Evolutionary conservation across 2,888 invertebrate species (phyloP), one percentile per base, ranked within the genome.

Genomic region (Pachliopta kotzebuea): DNA sequence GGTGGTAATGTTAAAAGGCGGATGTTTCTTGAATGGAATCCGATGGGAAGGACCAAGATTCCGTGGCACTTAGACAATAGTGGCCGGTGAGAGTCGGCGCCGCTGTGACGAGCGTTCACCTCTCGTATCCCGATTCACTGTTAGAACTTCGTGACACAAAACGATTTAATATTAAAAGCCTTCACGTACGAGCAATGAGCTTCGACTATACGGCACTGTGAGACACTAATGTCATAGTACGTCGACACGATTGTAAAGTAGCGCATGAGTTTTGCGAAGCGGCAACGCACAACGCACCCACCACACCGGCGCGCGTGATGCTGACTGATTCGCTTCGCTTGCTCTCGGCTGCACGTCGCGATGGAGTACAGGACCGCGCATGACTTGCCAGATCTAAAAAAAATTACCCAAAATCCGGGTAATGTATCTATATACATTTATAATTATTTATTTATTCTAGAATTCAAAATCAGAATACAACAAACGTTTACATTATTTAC

Each of bases 1-100:
- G 84, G 84, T 80, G 79, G 80, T 84, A 83, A 84, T 83, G 81
- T 81, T 79, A 74, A 76, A 74, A 80, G 77, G 77, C 87, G 88
- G 87, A 89, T 88, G 84, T 84, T 80, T 83, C 85, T 81, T 81
- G 83, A 83, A 81, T 81, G 87, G 88, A 86, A 87, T 89, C 84
- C 85, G 85, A 86, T 88, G 88, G 84, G 86, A 88, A 90, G 90
- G 88, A 90, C 89, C 84, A 89, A 89, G 90, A 90, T 88, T 86
- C 89, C 88, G 88, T 83, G 84, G 87, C 90, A 88, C 87, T 88
- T 86, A 89, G 88, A 91, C 90, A 90, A 90, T 90, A 89, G 86
- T 84, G 72, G 83, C 83, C 85, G 86, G 89, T 85, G 90, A 88
- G 90, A 90, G 90, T 86, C 85, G 88, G 88, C 90, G 88, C 87